Evolutionary conservation across 2,888 invertebrate genomes (phyloP), one percentile per base, ranked within the genome.

Genomic region (Spialia ferax): DNA sequence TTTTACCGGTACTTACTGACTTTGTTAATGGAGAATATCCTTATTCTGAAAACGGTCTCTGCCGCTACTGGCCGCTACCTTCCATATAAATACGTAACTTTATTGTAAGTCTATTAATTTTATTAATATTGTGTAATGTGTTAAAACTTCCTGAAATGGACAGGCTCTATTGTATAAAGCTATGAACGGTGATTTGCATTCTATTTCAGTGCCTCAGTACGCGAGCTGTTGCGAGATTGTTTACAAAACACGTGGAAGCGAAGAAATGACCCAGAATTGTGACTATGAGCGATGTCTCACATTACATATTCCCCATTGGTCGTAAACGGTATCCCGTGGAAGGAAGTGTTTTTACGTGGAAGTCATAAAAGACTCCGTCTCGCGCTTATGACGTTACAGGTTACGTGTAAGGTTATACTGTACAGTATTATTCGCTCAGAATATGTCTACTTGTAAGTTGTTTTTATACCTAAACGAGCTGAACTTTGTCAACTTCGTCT

Each of bases 111-210:
- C n/a, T n/a, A n/a, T n/a, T n/a, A n/a, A n/a, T n/a, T n/a, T n/a
- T n/a, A n/a, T n/a, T n/a, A n/a, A n/a, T n/a, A n/a, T n/a, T n/a
- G n/a, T n/a, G n/a, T n/a, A n/a, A n/a, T n/a, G n/a, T n/a, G n/a
- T n/a, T n/a, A n/a, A n/a, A n/a, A n/a, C n/a, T n/a, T n/a, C n/a
- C n/a, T n/a, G n/a, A n/a, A n/a, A n/a, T n/a, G n/a, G n/a, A n/a
- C n/a, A n/a, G n/a, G n/a, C n/a, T n/a, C n/a, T n/a, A n/a, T n/a
- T n/a, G n/a, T n/a, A n/a, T n/a, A n/a, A 29, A 29, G 7, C 29
- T 29, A 29, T 29, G 29, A n/a, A 15, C 15, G 75, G 75, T 80
- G 83, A 84, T 88, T 89, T 86, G 87, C 86, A 86, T 86, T 86
- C 83, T 82, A 78, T 63, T 63, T 63, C 29, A 63, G 55, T 29